Percentiles rank a stretch among this genome's conserved stretches.
phyloP scores from a whole-genome alignment of 2,797 vertebrate genomes.

The Pantherophis alleghaniensis region DNA sequence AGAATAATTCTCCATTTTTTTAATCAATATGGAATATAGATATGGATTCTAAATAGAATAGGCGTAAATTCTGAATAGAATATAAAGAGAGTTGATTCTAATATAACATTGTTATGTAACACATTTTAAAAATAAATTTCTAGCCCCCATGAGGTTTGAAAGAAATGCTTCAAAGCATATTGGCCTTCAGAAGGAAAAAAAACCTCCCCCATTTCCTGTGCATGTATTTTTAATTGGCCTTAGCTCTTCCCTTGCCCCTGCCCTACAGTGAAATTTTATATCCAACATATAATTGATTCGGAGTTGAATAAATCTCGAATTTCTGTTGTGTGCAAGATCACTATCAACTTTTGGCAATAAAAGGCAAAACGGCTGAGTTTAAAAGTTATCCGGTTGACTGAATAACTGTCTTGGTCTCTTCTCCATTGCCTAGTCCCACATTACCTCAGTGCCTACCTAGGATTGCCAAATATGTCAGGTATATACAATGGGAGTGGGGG shows the following conservation, averaged over 20 bases:
- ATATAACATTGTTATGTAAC: neutral
- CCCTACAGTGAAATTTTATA: neutral
- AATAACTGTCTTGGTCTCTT: neutral
- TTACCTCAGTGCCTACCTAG: neutral
- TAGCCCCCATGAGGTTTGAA: neutral
- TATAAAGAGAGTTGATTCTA: neutral
- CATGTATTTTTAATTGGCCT: neutral
- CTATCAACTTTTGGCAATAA: neutral
- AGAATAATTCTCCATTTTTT: neutral
- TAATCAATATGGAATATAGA: neutral
- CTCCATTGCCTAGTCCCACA: neutral
- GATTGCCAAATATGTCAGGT: neutral
- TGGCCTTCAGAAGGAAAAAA: neutral
- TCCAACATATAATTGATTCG: neutral
- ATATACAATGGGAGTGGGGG: neutral
- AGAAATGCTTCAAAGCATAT: neutral
- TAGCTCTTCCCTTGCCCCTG: neutral
- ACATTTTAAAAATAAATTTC: neutral
- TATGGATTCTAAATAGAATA: neutral
- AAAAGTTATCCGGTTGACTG: neutral
- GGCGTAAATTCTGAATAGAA: neutral
- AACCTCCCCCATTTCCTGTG: neutral
- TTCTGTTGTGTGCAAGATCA: neutral
- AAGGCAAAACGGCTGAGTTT: neutral
- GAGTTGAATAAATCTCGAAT: neutral